Base-by-base conservation (phyloP, 2,797 vertebrate species). In the Melopsittacus undulatus region DNA sequence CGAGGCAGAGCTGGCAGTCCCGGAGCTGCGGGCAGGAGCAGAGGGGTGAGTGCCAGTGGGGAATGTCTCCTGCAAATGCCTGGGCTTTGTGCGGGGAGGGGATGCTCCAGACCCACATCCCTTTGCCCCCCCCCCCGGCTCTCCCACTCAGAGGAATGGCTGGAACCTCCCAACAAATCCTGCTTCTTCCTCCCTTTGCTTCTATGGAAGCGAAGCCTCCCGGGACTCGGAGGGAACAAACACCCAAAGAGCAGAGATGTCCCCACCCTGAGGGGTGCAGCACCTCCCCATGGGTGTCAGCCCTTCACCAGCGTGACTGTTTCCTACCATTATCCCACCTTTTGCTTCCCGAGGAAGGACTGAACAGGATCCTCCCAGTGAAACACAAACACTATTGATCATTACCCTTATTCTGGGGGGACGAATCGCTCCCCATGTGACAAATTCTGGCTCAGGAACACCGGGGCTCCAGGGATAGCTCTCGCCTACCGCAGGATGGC, bases 11-110 rank as follows among this genome's bases (percentile, higher is more conserved):
- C 51, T 29, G 59, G 1, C 36, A 29, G 83, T 20, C 30, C 0
- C 0, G 42, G 59, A 51, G 80, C 46, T 43, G 32, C 6, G 0
- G 59, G 83, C 62, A 63, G 74, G 32, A 36, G 43, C 48, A 54
- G 40, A 12, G 22, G 30, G 2, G 2, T 2, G 2, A 22, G 24
- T 0, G 22, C 13, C 11, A 3, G 0, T 0, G 1, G 34, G 49
- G 63, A 49, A 22, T 3, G 0, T 8, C 23, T 66, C 82, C 82
- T 1, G 17, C 8, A 7, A 12, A 51, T 4, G 16, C 1, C 2
- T 13, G 67, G 51, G 36, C 3, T 6, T 23, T 16, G 20, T 2
- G 13, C 0, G 0, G 40, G 59, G 24, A 70, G 13, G 40, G 62
- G 21, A 45, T 5, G 1, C 64, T 64, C 34, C 66, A 17, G 49